Percentiles rank a stretch among this genome's conserved stretches.
Evolutionary conservation across 2,797 vertebrate genomes (phyloP).

Genomic region (Emys orbicularis): DNA sequence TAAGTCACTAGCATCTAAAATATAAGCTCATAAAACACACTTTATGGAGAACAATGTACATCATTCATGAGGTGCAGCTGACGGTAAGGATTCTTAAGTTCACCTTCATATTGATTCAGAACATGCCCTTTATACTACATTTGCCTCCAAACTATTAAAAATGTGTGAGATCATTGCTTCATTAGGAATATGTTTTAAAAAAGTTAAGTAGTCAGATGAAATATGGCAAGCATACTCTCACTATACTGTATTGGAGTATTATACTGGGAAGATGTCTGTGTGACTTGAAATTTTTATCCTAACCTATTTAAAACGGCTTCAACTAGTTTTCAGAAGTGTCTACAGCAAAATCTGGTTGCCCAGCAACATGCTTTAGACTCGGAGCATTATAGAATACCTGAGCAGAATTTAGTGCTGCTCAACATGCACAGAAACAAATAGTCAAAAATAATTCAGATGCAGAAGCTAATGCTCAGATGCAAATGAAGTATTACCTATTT

Average conservation of each 20-base stretch:
- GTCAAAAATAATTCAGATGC: slow-evolving; percentile 2
- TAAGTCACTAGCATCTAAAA: not conserved
- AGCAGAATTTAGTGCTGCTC: slow-evolving; percentile 22
- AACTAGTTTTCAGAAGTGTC: slow-evolving; percentile 2
- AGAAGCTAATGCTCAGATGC: not conserved
- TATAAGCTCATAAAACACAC: not conserved
- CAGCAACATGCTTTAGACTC: slow-evolving; percentile 48
- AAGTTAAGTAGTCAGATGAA: not conserved
- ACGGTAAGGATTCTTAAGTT: not conserved
- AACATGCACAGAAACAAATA: slow-evolving; percentile 6
- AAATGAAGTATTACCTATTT: not conserved
- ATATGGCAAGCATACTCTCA: not conserved
- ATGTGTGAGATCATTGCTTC: not conserved
- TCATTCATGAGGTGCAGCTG: not conserved
- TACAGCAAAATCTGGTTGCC: slow-evolving; percentile 49
- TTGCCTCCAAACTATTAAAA: not conserved
- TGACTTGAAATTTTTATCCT: slow-evolving; percentile 31
- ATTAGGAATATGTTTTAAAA: slow-evolving; percentile 8
- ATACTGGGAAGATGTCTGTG: not conserved
- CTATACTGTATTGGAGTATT: not conserved
- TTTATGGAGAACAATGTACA: not conserved
- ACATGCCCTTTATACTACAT: not conserved
- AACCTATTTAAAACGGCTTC: not conserved
- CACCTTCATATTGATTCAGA: not conserved
- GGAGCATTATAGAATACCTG: slow-evolving; percentile 37